Percentiles rank a stretch among this genome's conserved stretches.
Evolutionary conservation across 2,797 vertebrate genomes (phyloP).

Genomic region (Melanotaenia pygmaea): DNA sequence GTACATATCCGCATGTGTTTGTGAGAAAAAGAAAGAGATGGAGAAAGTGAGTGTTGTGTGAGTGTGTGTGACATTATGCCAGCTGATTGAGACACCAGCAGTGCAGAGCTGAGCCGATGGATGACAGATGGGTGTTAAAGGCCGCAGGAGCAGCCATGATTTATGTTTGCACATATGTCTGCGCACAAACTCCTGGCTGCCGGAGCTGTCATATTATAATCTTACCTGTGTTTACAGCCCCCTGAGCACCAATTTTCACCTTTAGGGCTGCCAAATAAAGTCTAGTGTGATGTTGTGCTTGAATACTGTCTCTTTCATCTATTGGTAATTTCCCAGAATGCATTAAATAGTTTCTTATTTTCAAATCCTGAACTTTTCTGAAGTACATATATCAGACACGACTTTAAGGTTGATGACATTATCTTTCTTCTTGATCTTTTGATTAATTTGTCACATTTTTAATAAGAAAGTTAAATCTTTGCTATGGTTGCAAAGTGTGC

Average conservation of each 20-base stretch:
- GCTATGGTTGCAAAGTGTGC: background rate
- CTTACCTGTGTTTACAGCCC: slow-evolving; percentile 48
- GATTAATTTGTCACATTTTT: no score
- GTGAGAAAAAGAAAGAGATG: slow-evolving; percentile 24
- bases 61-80: slow-evolving; percentile 59
- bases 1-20: slow-evolving; percentile 31
- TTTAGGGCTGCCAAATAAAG: slow-evolving; percentile 58
- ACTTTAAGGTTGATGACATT: no score
- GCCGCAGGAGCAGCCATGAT: slow-evolving; percentile 62
- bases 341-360: background rate
- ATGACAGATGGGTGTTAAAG: slow-evolving; percentile 74
- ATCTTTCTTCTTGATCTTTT: no score
- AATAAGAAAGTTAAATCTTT: background rate
- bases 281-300: slow-evolving; percentile 33
- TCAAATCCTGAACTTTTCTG: background rate
- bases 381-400: background rate
- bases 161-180: slow-evolving; percentile 30
- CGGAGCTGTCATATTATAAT: slow-evolving; percentile 55
- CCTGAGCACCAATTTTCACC: slow-evolving; percentile 58
- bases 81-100: slow-evolving; percentile 65
- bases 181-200: slow-evolving; percentile 33
- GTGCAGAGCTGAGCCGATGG: slow-evolving; percentile 56
- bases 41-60: slow-evolving; percentile 38
- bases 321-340: slow-evolving; percentile 10
- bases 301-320: slow-evolving; percentile 25